These are phyloP conservation scores for Linnaemya tessellans DNA, from an alignment of 2,888 invertebrate genomes.

Conservation along the genomic window DNA sequence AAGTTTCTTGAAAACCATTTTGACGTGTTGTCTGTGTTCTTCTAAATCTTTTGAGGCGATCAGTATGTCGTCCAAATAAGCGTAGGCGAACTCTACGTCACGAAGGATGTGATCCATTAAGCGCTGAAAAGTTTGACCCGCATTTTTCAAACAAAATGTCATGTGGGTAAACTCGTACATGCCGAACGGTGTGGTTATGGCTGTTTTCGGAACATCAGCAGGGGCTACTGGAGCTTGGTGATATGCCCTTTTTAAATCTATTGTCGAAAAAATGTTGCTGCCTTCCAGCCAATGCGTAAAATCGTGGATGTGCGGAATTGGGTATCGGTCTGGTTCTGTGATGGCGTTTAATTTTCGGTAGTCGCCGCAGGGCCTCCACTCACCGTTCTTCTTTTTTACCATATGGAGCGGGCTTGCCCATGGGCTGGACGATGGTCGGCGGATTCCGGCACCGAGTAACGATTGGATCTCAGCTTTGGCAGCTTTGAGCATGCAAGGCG, in stretches of 20 bases:
- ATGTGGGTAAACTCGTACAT: slow-evolving; percentile 63
- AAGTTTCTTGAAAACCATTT: slow-evolving; percentile 71
- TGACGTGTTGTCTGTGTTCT: slow-evolving; percentile 72
- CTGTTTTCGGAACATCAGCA: slow-evolving; percentile 65
- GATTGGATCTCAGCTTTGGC: slow-evolving; percentile 65
- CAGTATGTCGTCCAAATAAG: slow-evolving; percentile 76
- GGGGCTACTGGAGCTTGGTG: slow-evolving; percentile 67
- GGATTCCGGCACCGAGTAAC: slow-evolving; percentile 78
- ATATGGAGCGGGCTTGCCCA: slow-evolving; percentile 78
- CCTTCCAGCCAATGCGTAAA: slow-evolving; percentile 51
- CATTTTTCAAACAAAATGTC: slow-evolving; percentile 65
- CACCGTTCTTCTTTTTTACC: no score
- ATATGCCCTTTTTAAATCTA: slow-evolving; percentile 64
- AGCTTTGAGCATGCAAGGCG: slow-evolving; percentile 71
- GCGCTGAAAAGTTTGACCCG: slow-evolving; percentile 67
- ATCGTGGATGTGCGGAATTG: slow-evolving; percentile 63
- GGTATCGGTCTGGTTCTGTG: slow-evolving; percentile 40
- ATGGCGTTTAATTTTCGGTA: no score
- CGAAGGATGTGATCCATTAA: slow-evolving; percentile 61
- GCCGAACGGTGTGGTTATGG: slow-evolving; percentile 68
- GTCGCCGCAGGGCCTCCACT: no score
- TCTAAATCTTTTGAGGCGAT: slow-evolving; percentile 72
- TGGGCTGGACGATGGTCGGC: slow-evolving; percentile 80
- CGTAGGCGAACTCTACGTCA: slow-evolving; percentile 62
- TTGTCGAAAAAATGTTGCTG: slow-evolving; percentile 61